Base-by-base conservation (phyloP, 2,797 vertebrate genomes). In the Morus bassanus region DNA sequence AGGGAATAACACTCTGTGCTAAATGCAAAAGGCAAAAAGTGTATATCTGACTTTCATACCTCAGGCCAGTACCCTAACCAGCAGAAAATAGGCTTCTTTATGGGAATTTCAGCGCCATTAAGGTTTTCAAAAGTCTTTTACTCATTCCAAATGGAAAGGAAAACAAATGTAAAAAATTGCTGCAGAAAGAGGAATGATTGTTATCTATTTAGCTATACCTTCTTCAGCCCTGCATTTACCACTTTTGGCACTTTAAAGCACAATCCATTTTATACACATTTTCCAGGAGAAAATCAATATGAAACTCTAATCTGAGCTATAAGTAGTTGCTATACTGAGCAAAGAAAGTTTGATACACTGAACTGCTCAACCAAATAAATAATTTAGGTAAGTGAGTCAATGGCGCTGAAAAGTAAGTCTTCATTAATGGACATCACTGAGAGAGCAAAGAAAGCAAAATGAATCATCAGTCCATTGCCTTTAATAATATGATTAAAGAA, bases 401-500 rank as follows among this genome's bases (percentile, higher is more conserved):
- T 91, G 94, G 91, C 0, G 13, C 82, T 92, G 92, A 86, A 97
- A 95, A 96, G 87, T 92, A 96, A 93, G 92, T 89, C 95, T 97
- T 96, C 85, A 94, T 96, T 97, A 97, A 97, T 85, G 91, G 94
- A 91, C 91, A 90, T 96, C 87, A 97, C 79, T 76, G 82, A 57
- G 63, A 95, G 87, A 95, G 91, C 94, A 95, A 94, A 96, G 92
- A 92, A 93, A 95, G 94, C 82, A 95, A 96, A 96, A 96, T 95
- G 93, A 92, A 94, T 93, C 89, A 97, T 91, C 91, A 89, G 61
- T 48, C 82, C 95, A 88, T 80, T 92, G 93, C 89, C 87, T 96
- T 91, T 96, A 97, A 96, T 95, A 96, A 88, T 90, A 86, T 92
- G 89, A 96, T 97, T 97, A 96, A 97, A 97, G 92, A 96, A 96